Evolutionary conservation across 1,140 invertebrate genomes (phyloP), one percentile per base, ranked within the genome.

Genomic region (Pseudoatta argentina): DNA sequence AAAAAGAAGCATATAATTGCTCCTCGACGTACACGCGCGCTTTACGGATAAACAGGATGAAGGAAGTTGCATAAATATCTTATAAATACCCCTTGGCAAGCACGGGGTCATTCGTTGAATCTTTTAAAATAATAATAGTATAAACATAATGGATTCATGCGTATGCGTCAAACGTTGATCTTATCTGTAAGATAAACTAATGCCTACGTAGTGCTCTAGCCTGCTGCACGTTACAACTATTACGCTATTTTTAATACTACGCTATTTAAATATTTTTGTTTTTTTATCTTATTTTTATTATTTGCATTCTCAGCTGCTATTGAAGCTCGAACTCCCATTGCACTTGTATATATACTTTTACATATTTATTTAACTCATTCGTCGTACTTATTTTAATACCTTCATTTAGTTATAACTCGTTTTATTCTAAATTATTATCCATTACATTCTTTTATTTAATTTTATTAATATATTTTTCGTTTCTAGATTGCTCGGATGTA

Each of bases 1-100:
- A 73, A 8, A 66, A 66, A 34, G 44, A 30, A 48, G 39, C 18
- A n/a, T 75, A 61, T 30, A 66, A 53, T 66, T 51, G 18, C 24
- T 34, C 24, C 10, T 78, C 30, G 10, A 3, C 8, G 16, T n/a
- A 59, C 39, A 5, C 39, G 59, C 4, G 14, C 55, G 21, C 21
- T 76, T 61, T 27, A 18, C n/a, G n/a, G 30, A 61, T 61, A 44
- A 61, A 39, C 30, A 44, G 55, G 30, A 44, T 61, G 34, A 44
- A 61, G 16, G 53, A 76, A 61, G 21, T 34, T 7, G n/a, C 14
- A 51, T 61, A 61, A 24, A 76, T 30, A 12, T 8, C 55, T 44
- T 21, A 16, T 63, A 64, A 53, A 24, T 64, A 51, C 39, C n/a
- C 7, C 12, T 24, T 44, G 16, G 16, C 4, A 27, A 14, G 48